phyloP scores from a whole-genome alignment of 1,140 invertebrate genomes.

The Probaryconus sp. region DNA sequence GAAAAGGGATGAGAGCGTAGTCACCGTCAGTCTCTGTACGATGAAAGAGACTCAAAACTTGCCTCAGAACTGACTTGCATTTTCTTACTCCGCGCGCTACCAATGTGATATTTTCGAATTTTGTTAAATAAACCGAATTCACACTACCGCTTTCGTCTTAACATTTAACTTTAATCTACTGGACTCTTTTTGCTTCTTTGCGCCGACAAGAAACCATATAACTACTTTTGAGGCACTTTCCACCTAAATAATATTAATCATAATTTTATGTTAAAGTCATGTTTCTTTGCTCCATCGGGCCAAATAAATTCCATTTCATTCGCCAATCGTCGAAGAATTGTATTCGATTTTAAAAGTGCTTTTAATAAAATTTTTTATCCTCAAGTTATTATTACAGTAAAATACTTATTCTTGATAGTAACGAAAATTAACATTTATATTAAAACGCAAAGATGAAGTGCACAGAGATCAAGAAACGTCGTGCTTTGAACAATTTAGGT shows the following conservation, averaged over 20 bases:
- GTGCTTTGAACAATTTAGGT: no score
- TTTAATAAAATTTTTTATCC: no score
- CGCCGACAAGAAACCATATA: constrained; percentile 1
- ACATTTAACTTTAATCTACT: constrained; percentile 41
- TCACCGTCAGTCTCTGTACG: constrained; percentile 22
- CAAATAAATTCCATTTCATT: no score
- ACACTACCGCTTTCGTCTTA: constrained; percentile 5
- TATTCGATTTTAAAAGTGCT: no score
- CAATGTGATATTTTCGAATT: constrained; percentile 40
- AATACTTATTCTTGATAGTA: no score
- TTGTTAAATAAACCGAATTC: constrained; percentile 35
- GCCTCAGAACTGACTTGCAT: constrained; percentile 21
- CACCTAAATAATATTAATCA: constrained; percentile 14
- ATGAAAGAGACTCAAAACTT: constrained; percentile 43
- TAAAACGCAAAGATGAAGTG: no score
- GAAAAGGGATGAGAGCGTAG: constrained; percentile 38
- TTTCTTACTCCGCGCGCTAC: constrained; percentile 16
- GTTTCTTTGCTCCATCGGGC: no score
- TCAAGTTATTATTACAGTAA: no score
- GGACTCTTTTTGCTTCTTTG: constrained; percentile 7
- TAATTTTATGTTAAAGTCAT: constrained; percentile 11
- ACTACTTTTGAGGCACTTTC: constrained; percentile 12
- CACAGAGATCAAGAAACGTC: no score
- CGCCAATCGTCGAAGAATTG: no score
- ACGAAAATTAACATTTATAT: no score